Evolutionary conservation across 2,888 invertebrate species (phyloP), one percentile per base, ranked within the genome.

Genomic region (Lycophotia porphyrea): DNA sequence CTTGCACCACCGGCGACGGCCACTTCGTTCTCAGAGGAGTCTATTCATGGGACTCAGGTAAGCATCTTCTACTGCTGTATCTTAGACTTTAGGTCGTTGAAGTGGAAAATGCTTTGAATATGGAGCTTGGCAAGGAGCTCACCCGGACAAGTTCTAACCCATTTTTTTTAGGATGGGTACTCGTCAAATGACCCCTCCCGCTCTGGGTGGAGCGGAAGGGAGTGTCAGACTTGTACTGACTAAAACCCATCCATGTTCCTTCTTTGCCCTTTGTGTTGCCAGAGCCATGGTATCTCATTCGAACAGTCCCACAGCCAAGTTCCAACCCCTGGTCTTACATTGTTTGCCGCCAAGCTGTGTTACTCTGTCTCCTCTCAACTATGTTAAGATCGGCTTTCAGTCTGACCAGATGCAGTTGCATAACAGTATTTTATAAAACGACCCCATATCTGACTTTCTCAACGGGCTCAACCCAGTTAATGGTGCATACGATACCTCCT

Each of bases 41-140:
- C 81, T 98, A 97, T 94, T 97, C 98, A 47, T 98, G 97, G 96
- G 98, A 98, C 89, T 97, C 98, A 47, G 98, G 98, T 96, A 77
- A 90, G 90, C 80, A 73, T 60, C 21, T 13, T 49, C 5, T 64
- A n/a, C 11, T 39, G 42, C 9, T 60, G 0, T 36, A 5, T 2
- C 2, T 36, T 27, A 24, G 7, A 18, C 7, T 31, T 52, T 11
- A 18, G 5, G 21, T 18, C 24, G 15, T 24, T 27, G n/a, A 49
- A 11, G 15, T 1, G 52, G 1, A 42, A 27, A 42, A 42, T 52
- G 1, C 13, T 5, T 78, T 42, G 8, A 21, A 18, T 58, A 58
- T 4, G 1, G 27, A 31, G 9, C 4, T 9, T 52, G n/a, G 3
- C 52, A 13, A 27, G 1, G 9, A 39, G 64, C 27, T 64, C 5